phyloP scores from a whole-genome alignment of 2,113 vertebrate genomes.

The Boleophthalmus pectinirostris region DNA sequence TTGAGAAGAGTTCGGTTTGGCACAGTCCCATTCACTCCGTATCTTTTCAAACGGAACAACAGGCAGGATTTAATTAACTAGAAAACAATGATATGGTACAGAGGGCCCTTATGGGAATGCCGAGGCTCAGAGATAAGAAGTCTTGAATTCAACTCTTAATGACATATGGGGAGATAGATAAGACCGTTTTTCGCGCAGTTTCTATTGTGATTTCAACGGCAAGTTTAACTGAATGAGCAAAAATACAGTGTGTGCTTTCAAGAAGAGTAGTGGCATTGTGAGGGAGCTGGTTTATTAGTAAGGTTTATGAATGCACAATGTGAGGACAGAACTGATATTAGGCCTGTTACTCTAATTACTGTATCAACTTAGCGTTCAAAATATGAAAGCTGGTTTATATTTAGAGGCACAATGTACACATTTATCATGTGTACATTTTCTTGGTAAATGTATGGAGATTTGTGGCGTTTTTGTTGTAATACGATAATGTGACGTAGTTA shows the following conservation, averaged over 20 bases:
- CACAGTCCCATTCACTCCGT: constrained; percentile 46
- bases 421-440: too few relatives aligned
- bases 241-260: not conserved
- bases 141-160: constrained; percentile 23
- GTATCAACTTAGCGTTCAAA: too few relatives aligned
- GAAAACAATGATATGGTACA: constrained; percentile 45
- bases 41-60: constrained; percentile 38
- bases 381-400: too few relatives aligned
- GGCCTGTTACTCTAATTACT: too few relatives aligned
- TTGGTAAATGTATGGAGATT: too few relatives aligned
- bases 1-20: constrained; percentile 40
- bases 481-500: too few relatives aligned
- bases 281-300: not conserved
- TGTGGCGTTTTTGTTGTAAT: too few relatives aligned
- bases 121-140: constrained; percentile 39
- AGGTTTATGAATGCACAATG: not conserved
- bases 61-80: constrained; percentile 49
- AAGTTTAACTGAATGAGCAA: constrained; percentile 12
- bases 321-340: not conserved
- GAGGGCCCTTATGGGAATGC: constrained; percentile 3
- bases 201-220: constrained; percentile 23
- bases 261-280: not conserved
- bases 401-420: too few relatives aligned
- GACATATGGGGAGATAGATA: constrained; percentile 57
- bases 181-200: constrained; percentile 34